A percentile compares a stretch with the other conserved stretches of the same genome.
These are phyloP conservation scores for Neoarius graeffei DNA, from an alignment of 2,113 vertebrate genomes.

Conservation along the genomic window DNA sequence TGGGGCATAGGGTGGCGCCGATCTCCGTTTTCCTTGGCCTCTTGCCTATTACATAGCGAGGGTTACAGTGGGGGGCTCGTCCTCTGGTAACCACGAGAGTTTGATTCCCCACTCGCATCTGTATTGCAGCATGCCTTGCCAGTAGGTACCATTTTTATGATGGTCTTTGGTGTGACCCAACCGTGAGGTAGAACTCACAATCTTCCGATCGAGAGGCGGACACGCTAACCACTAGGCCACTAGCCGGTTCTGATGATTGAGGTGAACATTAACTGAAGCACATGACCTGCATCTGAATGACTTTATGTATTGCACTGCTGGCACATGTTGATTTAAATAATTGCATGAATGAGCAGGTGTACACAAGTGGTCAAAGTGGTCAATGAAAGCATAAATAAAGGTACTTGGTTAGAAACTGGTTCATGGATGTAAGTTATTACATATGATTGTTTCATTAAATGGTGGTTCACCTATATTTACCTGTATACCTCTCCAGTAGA, in stretches of 20 bases:
- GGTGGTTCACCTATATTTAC: conserved; percentile 22
- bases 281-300: not conserved
- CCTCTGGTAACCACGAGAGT: no score
- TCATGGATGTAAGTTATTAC: not conserved
- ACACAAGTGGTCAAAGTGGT: not conserved
- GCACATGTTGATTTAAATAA: not conserved
- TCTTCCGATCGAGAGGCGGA: no score
- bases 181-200: no score
- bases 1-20: no score
- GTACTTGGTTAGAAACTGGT: not conserved
- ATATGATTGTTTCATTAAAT: not conserved
- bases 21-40: no score
- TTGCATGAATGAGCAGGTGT: not conserved
- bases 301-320: not conserved
- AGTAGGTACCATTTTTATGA: no score
- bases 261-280: not conserved
- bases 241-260: not conserved
- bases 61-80: no score
- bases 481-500: conserved; percentile 64
- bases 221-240: no score
- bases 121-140: no score
- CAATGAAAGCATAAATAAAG: not conserved
- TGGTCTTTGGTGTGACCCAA: no score
- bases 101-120: no score
- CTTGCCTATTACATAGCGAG: no score